phyloP scores from a whole-genome alignment of 1,140 invertebrate species.

The Parapsyche elsis region DNA sequence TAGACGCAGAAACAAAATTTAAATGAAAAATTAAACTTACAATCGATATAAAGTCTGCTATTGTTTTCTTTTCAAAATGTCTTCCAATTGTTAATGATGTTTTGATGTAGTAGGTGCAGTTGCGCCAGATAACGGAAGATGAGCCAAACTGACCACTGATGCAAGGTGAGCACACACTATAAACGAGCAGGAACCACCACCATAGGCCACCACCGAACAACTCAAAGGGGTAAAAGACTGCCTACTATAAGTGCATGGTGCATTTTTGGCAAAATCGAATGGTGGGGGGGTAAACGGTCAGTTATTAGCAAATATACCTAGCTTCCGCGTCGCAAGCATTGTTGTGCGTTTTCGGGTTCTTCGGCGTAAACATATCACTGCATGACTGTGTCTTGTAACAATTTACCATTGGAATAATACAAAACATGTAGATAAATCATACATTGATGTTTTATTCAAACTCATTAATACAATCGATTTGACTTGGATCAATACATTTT shows the following conservation, averaged over 20 bases:
- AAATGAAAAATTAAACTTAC: conserved; percentile 8
- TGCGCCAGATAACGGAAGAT: neutral
- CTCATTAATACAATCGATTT: too few relatives aligned
- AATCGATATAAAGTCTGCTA: neutral
- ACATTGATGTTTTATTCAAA: too few relatives aligned
- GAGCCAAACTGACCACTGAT: neutral
- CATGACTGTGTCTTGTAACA: too few relatives aligned
- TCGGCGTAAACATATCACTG: neutral
- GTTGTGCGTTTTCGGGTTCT: neutral
- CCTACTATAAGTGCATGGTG: conserved; percentile 10
- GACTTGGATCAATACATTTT: too few relatives aligned
- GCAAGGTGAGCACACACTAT: conserved; percentile 43
- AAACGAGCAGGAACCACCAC: conserved; percentile 27
- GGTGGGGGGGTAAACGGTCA: conserved; percentile 50
- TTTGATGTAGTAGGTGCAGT: neutral
- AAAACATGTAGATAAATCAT: too few relatives aligned
- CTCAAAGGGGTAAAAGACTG: conserved; percentile 53
- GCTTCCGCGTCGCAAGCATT: neutral
- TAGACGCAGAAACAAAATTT: neutral
- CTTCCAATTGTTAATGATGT: neutral
- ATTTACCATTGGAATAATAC: too few relatives aligned
- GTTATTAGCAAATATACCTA: conserved; percentile 28
- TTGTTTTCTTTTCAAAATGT: too few relatives aligned
- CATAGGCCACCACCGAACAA: conserved; percentile 29
- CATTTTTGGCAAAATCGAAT: conserved; percentile 42